Evolutionary conservation across 2,888 invertebrate genomes (phyloP), one percentile per base, ranked within the genome.

Genomic region (Acronicta aceris): DNA sequence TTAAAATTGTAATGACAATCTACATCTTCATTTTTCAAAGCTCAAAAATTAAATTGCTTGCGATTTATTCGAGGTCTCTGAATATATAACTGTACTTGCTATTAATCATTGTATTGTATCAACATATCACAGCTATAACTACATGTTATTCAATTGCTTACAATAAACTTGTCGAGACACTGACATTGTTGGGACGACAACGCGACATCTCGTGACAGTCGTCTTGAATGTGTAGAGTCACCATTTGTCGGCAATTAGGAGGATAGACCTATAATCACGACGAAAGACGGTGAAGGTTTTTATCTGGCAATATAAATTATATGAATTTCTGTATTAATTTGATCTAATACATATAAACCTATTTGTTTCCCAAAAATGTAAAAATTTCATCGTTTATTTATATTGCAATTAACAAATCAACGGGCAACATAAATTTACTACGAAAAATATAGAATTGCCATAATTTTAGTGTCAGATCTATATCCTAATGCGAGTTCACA

Each of bases 151-250:
- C 36, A 65, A 49, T 41, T 58, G 36, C 47, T 51, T 33, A 75
- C 71, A 71, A 64, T 68, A 48, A 45, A 64, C 38, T 42, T 60
- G 74, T 68, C 74, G 49, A 43, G 59, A 42, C 55, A 40, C 17
- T 49, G 68, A 61, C 57, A 71, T 71, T 71, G 76, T 71, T 64
- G 54, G 38, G 30, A 50, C 48, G 63, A 67, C 71, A 65, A 47
- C 46, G 47, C 30, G 67, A 56, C 55, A 47, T 66, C 69, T 65
- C 56, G 50, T 68, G 71, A 68, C 67, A 58, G 52, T 43, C 40
- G 33, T 52, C 63, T 51, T 30, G 49, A 33, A 48, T 48, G 57
- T 57, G 47, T 59, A 60, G 53, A 48, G 55, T 13, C 52, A 50
- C 55, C 57, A 71, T 48, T 33, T 47, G n/a, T 38, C 7, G 38